Evolutionary conservation across 2,797 vertebrate genomes (phyloP), one percentile per base, ranked within the genome.

Genomic region (Brotula barbata): DNA sequence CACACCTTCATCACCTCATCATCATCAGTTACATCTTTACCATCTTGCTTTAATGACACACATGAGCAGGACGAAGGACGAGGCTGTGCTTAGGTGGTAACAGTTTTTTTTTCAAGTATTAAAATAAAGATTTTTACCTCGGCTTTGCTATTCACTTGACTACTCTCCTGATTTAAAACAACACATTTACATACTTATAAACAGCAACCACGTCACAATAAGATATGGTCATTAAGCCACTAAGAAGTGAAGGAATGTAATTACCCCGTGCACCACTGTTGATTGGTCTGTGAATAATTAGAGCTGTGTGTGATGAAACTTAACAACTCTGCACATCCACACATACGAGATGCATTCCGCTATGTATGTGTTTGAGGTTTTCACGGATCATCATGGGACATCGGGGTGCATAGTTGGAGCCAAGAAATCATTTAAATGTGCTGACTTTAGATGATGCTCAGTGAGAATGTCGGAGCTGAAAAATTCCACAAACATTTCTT

Each of bases 281-380:
- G 46, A 50, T 46, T 7, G 33, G 43, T 66, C 19, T 22, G 25
- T 57, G 44, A 70, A 57, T 61, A 31, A 75, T 69, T 60, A 41
- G 15, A 67, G 52, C 54, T 17, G 16, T 40, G 43, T 53, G 31
- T n/a, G n/a, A 50, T 37, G 31, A n/a, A 42, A 60, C 39, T 25
- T 40, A 5, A 44, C 20, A 33, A 61, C 15, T 50, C 16, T 56
- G 43, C 14, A 41, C 22, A 42, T 10, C 17, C 21, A 8, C 47
- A 54, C 17, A 46, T 23, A 39, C 44, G 31, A 37, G 34, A 49
- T 28, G 33, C 6, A 0, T 15, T 43, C 7, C 52, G 28, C 45
- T 3, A 19, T 50, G 37, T 16, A 19, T 45, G 33, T 47, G 31
- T 25, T 50, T 47, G 7, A 41, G 23, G 11, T 64, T 53, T 25